These are phyloP conservation scores for Mustela nigripes DNA, from an alignment of 2,113 vertebrate species.

Conservation along the genomic window DNA sequence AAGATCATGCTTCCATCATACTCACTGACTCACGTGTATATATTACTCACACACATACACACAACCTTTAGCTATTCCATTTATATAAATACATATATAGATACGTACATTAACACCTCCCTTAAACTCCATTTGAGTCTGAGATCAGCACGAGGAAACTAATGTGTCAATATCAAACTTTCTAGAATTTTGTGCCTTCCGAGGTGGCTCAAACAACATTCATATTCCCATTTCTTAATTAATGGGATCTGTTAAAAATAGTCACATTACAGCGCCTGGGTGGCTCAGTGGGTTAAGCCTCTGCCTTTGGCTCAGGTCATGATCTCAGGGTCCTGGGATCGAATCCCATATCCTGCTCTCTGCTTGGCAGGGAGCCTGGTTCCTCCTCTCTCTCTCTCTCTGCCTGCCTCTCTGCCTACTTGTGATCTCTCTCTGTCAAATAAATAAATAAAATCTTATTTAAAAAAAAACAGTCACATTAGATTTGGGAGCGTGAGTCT, in stretches of 20 bases:
- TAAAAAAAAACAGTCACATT: not conserved
- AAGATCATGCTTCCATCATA: not conserved
- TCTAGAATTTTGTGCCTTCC: not conserved
- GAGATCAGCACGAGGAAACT: not conserved
- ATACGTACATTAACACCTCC: not conserved
- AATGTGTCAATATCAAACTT: not conserved
- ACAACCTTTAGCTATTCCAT: not conserved
- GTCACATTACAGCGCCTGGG: no score
- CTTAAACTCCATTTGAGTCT: not conserved
- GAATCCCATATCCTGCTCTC: no score
- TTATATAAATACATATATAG: not conserved
- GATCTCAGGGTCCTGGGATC: no score
- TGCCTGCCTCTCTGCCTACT: no score
- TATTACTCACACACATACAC: not conserved
- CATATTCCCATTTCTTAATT: not conserved
- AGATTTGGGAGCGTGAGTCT: not conserved
- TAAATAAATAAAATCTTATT: no score
- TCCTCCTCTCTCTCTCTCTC: no score
- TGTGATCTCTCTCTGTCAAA: no score
- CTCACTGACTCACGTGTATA: fast-evolving
- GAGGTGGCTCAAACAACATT: not conserved
- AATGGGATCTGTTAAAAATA: not conserved
- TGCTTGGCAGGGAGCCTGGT: no score
- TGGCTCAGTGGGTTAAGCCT: no score
- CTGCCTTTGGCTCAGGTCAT: no score